Conservation (phyloP, 2,113 vertebrate species). For the Puffinus mauretanicus region DNA sequence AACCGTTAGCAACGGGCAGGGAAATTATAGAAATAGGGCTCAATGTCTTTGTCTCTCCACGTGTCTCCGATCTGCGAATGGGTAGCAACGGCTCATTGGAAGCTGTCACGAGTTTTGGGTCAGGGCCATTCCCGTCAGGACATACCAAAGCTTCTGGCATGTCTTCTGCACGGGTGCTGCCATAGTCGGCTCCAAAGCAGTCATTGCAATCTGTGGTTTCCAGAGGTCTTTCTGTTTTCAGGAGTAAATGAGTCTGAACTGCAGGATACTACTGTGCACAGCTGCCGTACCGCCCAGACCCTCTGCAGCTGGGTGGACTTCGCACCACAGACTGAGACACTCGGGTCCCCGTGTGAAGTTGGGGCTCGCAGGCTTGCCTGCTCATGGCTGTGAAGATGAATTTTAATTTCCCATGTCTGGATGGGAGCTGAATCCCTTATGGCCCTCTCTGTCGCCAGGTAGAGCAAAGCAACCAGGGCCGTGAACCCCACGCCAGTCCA, state of each 20-base stretch:
- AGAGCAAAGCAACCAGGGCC: not conserved
- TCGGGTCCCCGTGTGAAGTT: accelerated
- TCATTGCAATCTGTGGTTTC: not conserved
- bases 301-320: not conserved
- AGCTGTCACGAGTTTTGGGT: not conserved
- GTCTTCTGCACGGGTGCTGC: not conserved
- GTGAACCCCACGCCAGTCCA: not conserved
- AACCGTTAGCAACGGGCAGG: not conserved
- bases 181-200: not conserved
- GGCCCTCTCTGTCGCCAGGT: not conserved
- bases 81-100: accelerated
- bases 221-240: not conserved
- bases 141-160: not conserved
- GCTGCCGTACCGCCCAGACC: accelerated
- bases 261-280: not conserved
- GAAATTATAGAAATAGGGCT: not conserved
- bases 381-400: not conserved
- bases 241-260: not conserved
- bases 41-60: not conserved
- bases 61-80: not conserved
- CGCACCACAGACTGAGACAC: accelerated
- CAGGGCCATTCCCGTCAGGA: not conserved
- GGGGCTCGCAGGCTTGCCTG: accelerated
- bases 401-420: not conserved
- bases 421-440: not conserved